These are phyloP conservation scores for Abrostola triplasia DNA, from an alignment of 2,888 invertebrate genomes.

Conservation along the genomic window DNA sequence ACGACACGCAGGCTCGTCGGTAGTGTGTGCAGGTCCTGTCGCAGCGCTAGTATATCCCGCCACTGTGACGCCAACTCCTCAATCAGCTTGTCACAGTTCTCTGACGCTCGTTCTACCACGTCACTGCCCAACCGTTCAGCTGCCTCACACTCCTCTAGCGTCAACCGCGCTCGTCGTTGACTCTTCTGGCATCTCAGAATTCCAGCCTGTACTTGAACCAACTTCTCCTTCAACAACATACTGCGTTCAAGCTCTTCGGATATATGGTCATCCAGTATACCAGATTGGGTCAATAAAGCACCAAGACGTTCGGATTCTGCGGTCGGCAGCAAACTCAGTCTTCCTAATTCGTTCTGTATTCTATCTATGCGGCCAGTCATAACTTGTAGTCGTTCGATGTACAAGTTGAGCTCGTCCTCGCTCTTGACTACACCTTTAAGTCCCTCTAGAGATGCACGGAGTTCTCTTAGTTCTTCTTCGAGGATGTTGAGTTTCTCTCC, in stretches of 20 bases:
- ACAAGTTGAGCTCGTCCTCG: conserved; percentile 94
- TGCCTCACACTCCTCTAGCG: conserved; percentile 92
- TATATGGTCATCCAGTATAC: conserved; percentile 91
- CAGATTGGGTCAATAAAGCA: conserved; percentile 90
- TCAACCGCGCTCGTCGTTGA: conserved; percentile 90
- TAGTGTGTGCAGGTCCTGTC: conserved; percentile 93
- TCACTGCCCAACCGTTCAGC: conserved; percentile 93
- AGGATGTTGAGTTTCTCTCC: conserved; percentile 92
- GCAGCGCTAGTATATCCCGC: conserved; percentile 92
- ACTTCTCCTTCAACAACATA: conserved; percentile 91
- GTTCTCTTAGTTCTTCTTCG: conserved; percentile 93
- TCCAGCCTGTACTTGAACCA: conserved; percentile 92
- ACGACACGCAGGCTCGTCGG: conserved; percentile 93
- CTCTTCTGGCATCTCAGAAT: conserved; percentile 91
- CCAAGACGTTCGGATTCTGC: conserved; percentile 94
- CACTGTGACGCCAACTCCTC: conserved; percentile 92
- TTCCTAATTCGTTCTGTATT: conserved; percentile 94
- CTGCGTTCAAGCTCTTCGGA: conserved; percentile 94
- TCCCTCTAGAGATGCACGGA: conserved; percentile 91
- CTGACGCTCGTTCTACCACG: conserved; percentile 92
- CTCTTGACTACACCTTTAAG: conserved; percentile 94
- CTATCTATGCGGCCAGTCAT: conserved; percentile 92
- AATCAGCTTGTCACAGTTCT: conserved; percentile 91
- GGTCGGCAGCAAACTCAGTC: conserved; percentile 92
- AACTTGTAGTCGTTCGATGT: conserved; percentile 94